Evolutionary conservation across 2,888 invertebrate species (phyloP), one percentile per base, ranked within the genome.

Genomic region (Lamellibrachia satsuma): DNA sequence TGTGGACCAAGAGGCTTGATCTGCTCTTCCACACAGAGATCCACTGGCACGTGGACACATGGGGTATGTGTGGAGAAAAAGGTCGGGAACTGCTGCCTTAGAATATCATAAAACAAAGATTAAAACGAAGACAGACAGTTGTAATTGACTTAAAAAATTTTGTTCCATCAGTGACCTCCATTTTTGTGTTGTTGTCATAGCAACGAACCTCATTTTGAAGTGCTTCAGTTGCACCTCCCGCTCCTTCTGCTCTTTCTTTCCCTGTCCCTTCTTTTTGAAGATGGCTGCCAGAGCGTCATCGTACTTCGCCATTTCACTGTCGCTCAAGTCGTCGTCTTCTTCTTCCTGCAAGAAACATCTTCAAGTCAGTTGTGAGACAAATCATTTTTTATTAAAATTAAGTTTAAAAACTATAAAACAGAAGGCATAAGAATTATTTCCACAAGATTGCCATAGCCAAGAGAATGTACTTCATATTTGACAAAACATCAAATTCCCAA

Each of bases 241-340:
- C 15, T 92, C 90, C 91, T 92, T 92, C 7, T 52, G 27, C 11
- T 92, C 92, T 39, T 90, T 90, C 11, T 90, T 90, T 7, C 8
- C 92, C 6, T 91, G 90, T 11, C 3, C 91, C 11, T 52, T 90
- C 7, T 52, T 39, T 55, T 90, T 90, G 92, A 92, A 92, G 52
- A 75, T 91, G 3, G 92, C 92, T 7, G 52, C 92, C 11, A 92
- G 51, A n/a, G 91, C 92, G 11, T 90, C 52, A 27, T 92, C 92
- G 15, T 52, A 90, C 55, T 92, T 92, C 92, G 90, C 91, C 92
- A 92, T 92, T 52, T 90, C 92, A 92, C 90, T 92, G 90, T 92
- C 92, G 52, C 52, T 52, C 22, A 92, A 52, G 55, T 92, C 92
- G 11, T 52, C 60, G 9, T 57, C 51, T 15, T 90, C 90, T 57